These are phyloP conservation scores for Sebastes hopkinsi DNA, from an alignment of 2,797 vertebrate genomes.

Conservation along the genomic window DNA sequence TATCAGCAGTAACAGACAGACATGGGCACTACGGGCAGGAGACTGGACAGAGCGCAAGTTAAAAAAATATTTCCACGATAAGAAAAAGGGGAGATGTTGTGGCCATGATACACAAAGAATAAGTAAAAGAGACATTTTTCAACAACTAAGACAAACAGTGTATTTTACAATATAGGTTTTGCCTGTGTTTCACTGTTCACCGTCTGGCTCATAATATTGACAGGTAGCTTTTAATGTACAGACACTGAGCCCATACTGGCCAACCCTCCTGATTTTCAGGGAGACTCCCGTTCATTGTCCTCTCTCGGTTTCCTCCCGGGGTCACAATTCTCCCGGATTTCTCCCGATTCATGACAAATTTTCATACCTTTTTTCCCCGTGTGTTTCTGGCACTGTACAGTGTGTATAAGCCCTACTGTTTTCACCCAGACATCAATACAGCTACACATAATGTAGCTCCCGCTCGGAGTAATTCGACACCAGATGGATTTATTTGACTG, in stretches of 20 bases:
- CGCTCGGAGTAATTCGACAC: no score
- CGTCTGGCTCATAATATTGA: slow-evolving; percentile 7
- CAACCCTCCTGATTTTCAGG: no score
- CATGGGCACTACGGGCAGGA: slow-evolving; percentile 29
- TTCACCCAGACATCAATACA: no score
- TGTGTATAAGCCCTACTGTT: no score
- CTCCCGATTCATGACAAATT: no score
- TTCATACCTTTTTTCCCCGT: no score
- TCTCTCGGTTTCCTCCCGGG: no score
- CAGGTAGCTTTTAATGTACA: slow-evolving; percentile 12
- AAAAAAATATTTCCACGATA: neutral
- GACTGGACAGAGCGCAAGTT: slow-evolving; percentile 36
- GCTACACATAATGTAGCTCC: no score
- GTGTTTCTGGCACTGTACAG: no score
- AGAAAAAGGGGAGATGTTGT: neutral
- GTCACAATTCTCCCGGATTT: no score
- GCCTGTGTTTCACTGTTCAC: neutral
- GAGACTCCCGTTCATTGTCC: no score
- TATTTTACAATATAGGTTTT: neutral
- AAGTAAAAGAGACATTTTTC: neutral
- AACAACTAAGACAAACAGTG: neutral
- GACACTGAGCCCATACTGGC: neutral
- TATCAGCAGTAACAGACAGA: slow-evolving; percentile 68
- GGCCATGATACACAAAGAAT: neutral
- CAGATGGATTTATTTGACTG: no score